Evolutionary conservation across 1,140 invertebrate species (phyloP).

Genomic region (Dolichoris vasculosae): DNA sequence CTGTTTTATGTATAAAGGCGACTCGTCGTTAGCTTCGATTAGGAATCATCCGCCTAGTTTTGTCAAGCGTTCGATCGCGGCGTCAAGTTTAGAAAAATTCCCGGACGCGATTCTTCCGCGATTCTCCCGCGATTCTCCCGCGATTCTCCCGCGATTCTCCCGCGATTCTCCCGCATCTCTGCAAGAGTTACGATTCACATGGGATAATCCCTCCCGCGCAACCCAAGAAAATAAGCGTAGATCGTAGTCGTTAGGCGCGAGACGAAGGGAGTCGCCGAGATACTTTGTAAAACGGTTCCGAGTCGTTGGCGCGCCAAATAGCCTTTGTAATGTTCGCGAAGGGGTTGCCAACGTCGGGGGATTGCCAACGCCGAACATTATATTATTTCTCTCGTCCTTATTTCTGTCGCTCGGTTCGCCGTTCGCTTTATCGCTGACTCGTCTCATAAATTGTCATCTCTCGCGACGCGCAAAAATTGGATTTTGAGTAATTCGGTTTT

Average conservation of each 20-base stretch:
- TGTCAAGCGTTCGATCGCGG: too few species aligned
- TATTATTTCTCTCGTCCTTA: neutral
- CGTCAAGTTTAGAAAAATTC: neutral
- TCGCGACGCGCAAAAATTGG: neutral
- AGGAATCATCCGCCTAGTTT: too few species aligned
- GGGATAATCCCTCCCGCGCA: neutral
- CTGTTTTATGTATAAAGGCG: too few species aligned
- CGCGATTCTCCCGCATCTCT: neutral
- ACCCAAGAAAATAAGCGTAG: neutral
- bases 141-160: too few species aligned
- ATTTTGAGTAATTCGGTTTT: conserved; percentile 6
- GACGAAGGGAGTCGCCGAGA: conserved; percentile 40
- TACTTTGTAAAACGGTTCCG: conserved; percentile 57
- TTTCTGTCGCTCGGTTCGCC: neutral
- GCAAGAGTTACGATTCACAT: neutral
- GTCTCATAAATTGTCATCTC: too few species aligned
- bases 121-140: too few species aligned
- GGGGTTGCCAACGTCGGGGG: conserved; percentile 44
- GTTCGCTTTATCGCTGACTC: neutral
- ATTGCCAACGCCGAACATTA: too few species aligned
- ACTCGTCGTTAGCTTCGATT: too few species aligned
- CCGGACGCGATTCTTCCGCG: neutral
- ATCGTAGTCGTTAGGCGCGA: neutral
- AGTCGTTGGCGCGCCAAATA: conserved; percentile 59
- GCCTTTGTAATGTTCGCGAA: conserved; percentile 54